These are phyloP conservation scores for Ephialtes manifestator DNA, from an alignment of 2,888 invertebrate genomes.

Conservation along the genomic window DNA sequence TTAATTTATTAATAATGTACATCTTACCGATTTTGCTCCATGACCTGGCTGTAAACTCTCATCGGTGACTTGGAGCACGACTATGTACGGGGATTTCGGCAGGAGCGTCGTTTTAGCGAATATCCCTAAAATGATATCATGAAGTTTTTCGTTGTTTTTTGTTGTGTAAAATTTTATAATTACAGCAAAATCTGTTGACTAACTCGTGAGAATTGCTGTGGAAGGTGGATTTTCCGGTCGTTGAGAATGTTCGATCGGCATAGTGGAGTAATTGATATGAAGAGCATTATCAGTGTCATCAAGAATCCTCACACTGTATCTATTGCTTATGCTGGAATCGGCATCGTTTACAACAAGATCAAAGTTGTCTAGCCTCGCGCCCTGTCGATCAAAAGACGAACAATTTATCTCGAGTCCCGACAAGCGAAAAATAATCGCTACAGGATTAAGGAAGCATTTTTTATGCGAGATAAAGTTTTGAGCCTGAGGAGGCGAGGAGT, in stretches of 20 bases:
- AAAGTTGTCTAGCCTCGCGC: conserved; percentile 81
- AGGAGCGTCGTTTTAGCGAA: conserved; percentile 80
- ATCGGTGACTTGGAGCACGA: conserved; percentile 87
- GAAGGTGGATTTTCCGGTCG: conserved; percentile 74
- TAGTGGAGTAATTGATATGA: conserved; percentile 81
- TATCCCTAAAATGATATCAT: conserved; percentile 76
- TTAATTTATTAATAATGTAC: background rate
- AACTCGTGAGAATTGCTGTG: conserved; percentile 81
- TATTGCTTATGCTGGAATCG: conserved; percentile 85
- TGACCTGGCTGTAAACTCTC: conserved; percentile 85
- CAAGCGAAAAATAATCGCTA: conserved; percentile 23
- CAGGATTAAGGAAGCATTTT: background rate
- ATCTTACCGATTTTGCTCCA: conserved; percentile 85
- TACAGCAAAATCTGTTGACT: conserved; percentile 64
- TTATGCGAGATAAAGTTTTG: background rate
- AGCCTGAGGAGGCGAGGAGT: conserved; percentile 45
- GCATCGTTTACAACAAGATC: conserved; percentile 85
- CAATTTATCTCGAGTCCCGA: conserved; percentile 13
- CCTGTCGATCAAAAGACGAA: conserved; percentile 79
- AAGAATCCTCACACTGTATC: conserved; percentile 83
- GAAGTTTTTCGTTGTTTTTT: background rate
- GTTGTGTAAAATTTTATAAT: background rate
- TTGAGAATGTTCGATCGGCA: conserved; percentile 81
- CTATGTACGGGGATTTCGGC: conserved; percentile 86
- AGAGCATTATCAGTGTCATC: conserved; percentile 84